Percentiles rank a stretch among this genome's conserved stretches.
Conservation (phyloP, 2,888 invertebrate species). For the Galerucella pusilla region DNA sequence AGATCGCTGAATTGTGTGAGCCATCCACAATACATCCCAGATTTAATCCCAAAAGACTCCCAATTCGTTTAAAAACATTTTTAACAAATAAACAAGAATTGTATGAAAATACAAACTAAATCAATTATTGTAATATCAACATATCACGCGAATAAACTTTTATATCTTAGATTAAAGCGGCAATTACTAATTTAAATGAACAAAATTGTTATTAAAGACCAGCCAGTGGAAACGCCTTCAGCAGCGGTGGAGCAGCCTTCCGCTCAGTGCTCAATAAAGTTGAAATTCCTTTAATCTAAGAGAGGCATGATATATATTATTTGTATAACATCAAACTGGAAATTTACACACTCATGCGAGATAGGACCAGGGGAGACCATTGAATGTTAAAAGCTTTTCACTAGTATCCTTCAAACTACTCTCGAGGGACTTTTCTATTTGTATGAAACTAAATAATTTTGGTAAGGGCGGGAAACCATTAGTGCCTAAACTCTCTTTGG, state of each 20-base stretch:
- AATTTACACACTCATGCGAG: constrained; percentile 32
- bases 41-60: too few species aligned
- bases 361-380: constrained; percentile 14
- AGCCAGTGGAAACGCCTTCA: neutral
- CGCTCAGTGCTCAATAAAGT: constrained; percentile 3
- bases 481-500: constrained; percentile 32
- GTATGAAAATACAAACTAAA: neutral
- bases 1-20: too few species aligned
- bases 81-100: too few species aligned
- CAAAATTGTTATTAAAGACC: neutral
- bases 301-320: constrained; percentile 24
- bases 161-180: neutral
- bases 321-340: constrained; percentile 21
- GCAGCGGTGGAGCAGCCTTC: neutral
- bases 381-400: constrained; percentile 35
- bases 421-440: constrained; percentile 32
- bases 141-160: neutral
- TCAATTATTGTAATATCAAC: neutral
- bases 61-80: too few species aligned
- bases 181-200: constrained; percentile 4
- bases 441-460: constrained; percentile 30
- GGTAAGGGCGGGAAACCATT: constrained; percentile 28
- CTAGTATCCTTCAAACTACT: constrained; percentile 23
- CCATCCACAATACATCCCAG: too few species aligned
- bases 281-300: constrained; percentile 28